Evolutionary conservation across 2,797 vertebrate genomes (phyloP).

Genomic region (Muscicapa comitata): DNA sequence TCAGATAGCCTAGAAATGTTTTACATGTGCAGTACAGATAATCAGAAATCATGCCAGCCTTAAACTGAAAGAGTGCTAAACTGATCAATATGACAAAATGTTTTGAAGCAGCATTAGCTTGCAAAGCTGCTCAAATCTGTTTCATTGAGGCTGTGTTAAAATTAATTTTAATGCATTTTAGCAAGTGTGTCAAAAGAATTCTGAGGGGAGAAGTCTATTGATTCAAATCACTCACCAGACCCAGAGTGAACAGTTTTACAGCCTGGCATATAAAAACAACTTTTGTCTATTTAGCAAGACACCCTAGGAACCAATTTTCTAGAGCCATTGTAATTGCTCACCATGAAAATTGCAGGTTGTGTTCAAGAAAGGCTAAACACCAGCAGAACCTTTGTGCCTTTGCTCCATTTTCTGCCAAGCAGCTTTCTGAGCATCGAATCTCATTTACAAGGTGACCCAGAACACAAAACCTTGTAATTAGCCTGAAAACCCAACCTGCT

Average conservation of each 20-base stretch:
- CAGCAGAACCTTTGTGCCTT: neutral
- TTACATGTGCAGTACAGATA: neutral
- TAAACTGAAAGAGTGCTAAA: neutral
- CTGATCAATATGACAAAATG: neutral
- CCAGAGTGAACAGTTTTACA: neutral
- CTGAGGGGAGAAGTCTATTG: neutral
- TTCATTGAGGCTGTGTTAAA: neutral
- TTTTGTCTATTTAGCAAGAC: constrained; percentile 24
- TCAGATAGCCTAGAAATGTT: neutral
- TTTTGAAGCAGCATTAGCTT: neutral
- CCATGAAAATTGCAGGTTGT: neutral
- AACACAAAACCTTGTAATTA: constrained; percentile 70
- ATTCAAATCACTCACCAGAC: neutral
- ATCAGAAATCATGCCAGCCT: neutral
- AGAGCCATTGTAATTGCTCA: neutral
- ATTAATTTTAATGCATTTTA: constrained; percentile 17
- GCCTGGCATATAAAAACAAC: neutral
- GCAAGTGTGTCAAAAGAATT: neutral
- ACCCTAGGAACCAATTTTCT: neutral
- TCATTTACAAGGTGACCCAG: constrained; percentile 69
- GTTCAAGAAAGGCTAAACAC: neutral
- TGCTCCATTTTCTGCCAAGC: neutral
- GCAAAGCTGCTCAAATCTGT: neutral
- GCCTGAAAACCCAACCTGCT: constrained; percentile 63
- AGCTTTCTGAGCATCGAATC: constrained; percentile 34